Conservation (phyloP, 1,140 invertebrate species). For the Tetramorium alpestre region DNA sequence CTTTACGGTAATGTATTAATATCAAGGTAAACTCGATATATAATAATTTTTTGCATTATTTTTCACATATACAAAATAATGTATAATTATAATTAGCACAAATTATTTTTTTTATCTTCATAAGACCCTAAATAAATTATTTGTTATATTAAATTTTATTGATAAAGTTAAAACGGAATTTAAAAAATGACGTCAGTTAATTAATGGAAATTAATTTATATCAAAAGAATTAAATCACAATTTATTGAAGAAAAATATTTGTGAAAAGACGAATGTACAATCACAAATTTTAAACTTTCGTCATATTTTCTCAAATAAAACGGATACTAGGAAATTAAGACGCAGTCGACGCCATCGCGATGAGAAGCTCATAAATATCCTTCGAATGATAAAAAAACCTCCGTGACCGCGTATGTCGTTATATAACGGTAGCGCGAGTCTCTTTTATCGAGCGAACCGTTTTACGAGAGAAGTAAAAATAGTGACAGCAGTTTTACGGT, state of each 20-base stretch:
- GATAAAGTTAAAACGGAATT: not conserved
- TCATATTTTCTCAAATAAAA: not conserved
- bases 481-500: conserved; percentile 47
- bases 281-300: not conserved
- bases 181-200: not conserved
- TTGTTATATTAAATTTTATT: not conserved
- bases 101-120: not conserved
- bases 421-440: conserved; percentile 54
- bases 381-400: conserved; percentile 46
- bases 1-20: too few relatives aligned
- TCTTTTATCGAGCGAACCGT: conserved; percentile 47
- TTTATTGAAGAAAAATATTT: not conserved
- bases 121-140: not conserved
- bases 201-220: not conserved
- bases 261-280: not conserved
- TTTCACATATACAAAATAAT: not conserved
- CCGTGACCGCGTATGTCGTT: conserved; percentile 36
- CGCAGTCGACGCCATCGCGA: not conserved
- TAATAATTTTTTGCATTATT: not conserved
- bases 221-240: not conserved
- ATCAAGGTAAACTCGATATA: not conserved
- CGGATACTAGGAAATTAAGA: conserved; percentile 16
- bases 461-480: conserved; percentile 61
- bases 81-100: not conserved
- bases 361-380: conserved; percentile 46